Evolutionary conservation across 2,113 vertebrate species (phyloP).

Genomic region (Mionectes macconnelli): DNA sequence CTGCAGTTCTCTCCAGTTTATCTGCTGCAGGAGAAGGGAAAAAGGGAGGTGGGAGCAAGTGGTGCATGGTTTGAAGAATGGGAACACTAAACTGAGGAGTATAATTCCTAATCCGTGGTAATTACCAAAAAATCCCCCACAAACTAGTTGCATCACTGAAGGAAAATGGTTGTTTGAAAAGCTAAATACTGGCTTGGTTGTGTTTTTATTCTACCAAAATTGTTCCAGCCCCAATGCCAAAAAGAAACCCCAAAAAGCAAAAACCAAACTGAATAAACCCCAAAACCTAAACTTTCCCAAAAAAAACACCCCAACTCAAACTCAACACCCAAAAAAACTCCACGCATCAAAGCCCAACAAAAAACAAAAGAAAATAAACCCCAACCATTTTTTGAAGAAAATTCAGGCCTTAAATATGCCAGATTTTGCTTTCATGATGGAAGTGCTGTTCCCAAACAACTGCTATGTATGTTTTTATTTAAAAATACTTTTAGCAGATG

Average conservation of each 20-base stretch:
- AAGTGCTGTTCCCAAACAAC: neutral
- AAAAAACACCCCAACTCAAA: neutral
- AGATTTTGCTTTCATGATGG: neutral
- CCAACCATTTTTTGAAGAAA: neutral
- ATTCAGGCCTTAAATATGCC: neutral
- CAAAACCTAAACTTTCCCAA: neutral
- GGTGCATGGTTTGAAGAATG: neutral
- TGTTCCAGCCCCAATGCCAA: neutral
- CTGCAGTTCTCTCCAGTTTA: neutral
- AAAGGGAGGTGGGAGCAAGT: neutral
- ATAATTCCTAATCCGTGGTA: neutral
- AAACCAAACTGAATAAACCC: neutral
- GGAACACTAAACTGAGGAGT: neutral
- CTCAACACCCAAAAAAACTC: rapidly evolving
- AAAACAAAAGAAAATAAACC: neutral
- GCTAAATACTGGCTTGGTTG: neutral
- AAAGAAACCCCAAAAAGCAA: neutral
- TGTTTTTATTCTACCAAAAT: neutral
- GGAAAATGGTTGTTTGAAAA: neutral
- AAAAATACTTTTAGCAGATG: neutral
- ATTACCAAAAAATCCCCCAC: neutral
- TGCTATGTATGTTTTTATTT: neutral
- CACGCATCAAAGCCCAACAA: neutral
- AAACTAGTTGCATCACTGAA: neutral
- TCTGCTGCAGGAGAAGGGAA: neutral